phyloP scores from a whole-genome alignment of 2,797 vertebrate species.

The Gymnodraco acuticeps region DNA sequence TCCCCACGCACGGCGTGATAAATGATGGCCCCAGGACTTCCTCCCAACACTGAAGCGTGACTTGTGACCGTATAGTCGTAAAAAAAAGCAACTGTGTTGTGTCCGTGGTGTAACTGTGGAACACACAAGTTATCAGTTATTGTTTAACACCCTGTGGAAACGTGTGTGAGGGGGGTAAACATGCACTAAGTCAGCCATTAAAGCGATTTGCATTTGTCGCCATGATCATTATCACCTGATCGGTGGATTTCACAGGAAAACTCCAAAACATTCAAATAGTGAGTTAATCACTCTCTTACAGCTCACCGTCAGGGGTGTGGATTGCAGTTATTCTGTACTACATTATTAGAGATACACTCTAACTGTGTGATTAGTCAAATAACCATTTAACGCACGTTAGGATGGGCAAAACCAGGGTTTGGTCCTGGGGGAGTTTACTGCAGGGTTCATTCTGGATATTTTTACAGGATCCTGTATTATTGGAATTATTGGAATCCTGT shows the following conservation, averaged over 20 bases:
- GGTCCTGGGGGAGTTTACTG: background rate
- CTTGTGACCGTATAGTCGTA: background rate
- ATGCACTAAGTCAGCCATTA: constrained; percentile 26
- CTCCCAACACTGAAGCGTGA: background rate
- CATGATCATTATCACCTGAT: constrained; percentile 29
- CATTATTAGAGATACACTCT: constrained; percentile 29
- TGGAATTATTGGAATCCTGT: no score
- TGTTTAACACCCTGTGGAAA: constrained; percentile 58
- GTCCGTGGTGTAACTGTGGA: constrained; percentile 21
- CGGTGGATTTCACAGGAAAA: constrained; percentile 38
- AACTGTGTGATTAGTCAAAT: constrained; percentile 42
- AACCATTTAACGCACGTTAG: background rate
- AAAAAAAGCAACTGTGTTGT: background rate
- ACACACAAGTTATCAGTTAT: constrained; percentile 48
- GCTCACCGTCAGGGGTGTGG: constrained; percentile 10
- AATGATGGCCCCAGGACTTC: no score
- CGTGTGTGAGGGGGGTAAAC: constrained; percentile 5
- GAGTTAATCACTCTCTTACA: constrained; percentile 62
- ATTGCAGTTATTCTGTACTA: constrained; percentile 18
- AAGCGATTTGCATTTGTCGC: constrained; percentile 38
- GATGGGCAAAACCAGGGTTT: background rate
- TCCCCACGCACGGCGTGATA: no score
- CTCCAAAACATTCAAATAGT: constrained; percentile 59
- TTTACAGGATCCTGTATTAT: no score
- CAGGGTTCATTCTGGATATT: background rate